Percentiles rank a stretch among this genome's conserved stretches.
Conservation (phyloP, 2,797 vertebrate species). For the Corythornis leucogaster region DNA sequence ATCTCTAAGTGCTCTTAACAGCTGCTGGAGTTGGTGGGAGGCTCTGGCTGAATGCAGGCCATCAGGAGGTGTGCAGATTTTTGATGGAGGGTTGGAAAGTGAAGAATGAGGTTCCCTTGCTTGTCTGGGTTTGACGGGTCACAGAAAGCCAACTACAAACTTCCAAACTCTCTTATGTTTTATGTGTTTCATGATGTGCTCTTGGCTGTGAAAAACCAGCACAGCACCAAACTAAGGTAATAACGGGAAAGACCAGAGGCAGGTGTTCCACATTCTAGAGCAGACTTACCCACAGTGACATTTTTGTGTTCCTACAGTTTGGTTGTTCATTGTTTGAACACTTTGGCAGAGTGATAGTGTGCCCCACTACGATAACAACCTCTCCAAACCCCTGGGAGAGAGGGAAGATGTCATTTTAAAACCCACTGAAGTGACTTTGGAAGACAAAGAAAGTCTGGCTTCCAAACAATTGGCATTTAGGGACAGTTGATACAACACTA, state of each 20-base stretch:
- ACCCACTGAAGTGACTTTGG: neutral
- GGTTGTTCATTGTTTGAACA: neutral
- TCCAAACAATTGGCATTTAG: neutral
- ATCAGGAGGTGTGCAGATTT: neutral
- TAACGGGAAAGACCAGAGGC: neutral
- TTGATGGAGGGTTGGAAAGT: neutral
- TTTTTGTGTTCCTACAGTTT: neutral
- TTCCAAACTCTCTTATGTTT: fast-evolving
- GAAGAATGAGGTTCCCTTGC: neutral
- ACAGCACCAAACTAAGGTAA: neutral
- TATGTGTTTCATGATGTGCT: neutral
- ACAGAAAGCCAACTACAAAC: neutral
- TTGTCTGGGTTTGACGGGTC: neutral
- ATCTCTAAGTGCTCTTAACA: neutral
- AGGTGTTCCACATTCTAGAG: neutral
- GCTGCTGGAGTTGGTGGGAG: neutral
- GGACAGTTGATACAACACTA: neutral
- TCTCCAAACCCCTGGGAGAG: neutral
- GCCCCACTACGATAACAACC: fast-evolving
- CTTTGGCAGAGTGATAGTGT: fast-evolving
- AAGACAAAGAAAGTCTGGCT: neutral
- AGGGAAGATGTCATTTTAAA: neutral
- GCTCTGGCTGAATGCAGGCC: neutral
- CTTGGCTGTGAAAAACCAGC: neutral
- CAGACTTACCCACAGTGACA: neutral